These are phyloP conservation scores for Drosophila kanapiae DNA, from an alignment of 1,140 invertebrate genomes.

Conservation along the genomic window DNA sequence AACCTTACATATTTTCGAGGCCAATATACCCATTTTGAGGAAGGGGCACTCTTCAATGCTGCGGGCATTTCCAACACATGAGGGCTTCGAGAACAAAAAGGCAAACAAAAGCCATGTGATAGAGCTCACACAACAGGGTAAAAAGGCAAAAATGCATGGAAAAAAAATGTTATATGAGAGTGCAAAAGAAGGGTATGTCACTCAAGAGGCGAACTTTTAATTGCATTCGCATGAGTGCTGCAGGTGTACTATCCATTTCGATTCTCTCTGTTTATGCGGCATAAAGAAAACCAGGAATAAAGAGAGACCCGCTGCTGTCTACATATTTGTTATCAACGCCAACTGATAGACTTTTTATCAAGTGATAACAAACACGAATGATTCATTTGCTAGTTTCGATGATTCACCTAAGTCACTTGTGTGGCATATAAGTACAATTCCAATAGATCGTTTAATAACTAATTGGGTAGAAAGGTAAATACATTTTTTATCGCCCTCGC, in stretches of 20 bases:
- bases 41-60: conserved; percentile 10
- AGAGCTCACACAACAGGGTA: conserved; percentile 28
- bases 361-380: conserved; percentile 48
- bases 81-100: conserved; percentile 26
- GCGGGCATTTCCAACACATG: conserved; percentile 31
- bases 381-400: conserved; percentile 44
- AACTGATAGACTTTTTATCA: conserved; percentile 38
- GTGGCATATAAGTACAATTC: conserved; percentile 15
- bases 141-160: conserved; percentile 33
- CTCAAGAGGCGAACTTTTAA: conserved; percentile 44
- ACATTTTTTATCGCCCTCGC: conserved; percentile 38
- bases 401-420: conserved; percentile 19
- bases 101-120: conserved; percentile 39
- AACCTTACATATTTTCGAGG: neutral
- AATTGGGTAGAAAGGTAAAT: conserved; percentile 65
- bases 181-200: conserved; percentile 23
- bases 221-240: conserved; percentile 32
- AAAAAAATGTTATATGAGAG: conserved; percentile 17
- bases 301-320: conserved; percentile 6
- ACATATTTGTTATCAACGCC: conserved; percentile 19
- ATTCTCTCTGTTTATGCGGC: neutral
- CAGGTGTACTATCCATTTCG: neutral
- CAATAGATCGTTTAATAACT: conserved; percentile 61
- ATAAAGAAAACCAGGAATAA: neutral
- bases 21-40: neutral